Conservation (phyloP, 1,140 invertebrate genomes). For the Elysia chlorotica region DNA sequence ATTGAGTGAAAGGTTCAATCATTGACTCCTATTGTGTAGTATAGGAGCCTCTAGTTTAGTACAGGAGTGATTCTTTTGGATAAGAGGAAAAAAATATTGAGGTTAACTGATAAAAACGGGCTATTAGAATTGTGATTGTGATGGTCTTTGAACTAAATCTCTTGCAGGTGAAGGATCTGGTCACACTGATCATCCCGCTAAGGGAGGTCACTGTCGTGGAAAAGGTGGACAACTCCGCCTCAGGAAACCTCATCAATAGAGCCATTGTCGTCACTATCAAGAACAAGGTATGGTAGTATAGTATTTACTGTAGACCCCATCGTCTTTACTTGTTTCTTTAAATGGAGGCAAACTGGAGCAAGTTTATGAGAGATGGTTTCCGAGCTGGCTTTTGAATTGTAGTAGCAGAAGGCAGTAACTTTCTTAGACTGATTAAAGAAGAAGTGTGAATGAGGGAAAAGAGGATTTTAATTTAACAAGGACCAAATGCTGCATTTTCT, state of each 20-base stretch:
- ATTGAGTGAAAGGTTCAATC: not conserved
- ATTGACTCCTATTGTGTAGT: not conserved
- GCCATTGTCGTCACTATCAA: conserved; percentile 84
- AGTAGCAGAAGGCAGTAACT: not conserved
- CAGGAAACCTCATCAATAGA: conserved; percentile 69
- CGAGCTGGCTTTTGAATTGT: not conserved
- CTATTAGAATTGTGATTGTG: too few species aligned
- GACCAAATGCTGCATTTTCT: too few species aligned
- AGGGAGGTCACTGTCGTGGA: conserved; percentile 78
- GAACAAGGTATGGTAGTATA: conserved; percentile 66
- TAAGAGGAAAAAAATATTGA: too few species aligned
- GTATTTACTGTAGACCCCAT: not conserved
- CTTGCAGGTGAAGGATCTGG: conserved; percentile 77
- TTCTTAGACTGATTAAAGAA: not conserved
- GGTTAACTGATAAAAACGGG: too few species aligned
- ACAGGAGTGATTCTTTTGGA: not conserved
- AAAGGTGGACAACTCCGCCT: conserved; percentile 70
- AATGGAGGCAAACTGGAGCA: not conserved
- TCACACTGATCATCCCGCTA: conserved; percentile 87
- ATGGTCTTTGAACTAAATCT: not conserved
- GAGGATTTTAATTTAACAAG: not conserved
- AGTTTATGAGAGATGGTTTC: not conserved
- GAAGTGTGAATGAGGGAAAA: not conserved
- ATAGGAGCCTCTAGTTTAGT: not conserved
- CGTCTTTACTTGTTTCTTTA: not conserved